Evolutionary conservation across 2,888 invertebrate species (phyloP).

Genomic region (Seira ritae): DNA sequence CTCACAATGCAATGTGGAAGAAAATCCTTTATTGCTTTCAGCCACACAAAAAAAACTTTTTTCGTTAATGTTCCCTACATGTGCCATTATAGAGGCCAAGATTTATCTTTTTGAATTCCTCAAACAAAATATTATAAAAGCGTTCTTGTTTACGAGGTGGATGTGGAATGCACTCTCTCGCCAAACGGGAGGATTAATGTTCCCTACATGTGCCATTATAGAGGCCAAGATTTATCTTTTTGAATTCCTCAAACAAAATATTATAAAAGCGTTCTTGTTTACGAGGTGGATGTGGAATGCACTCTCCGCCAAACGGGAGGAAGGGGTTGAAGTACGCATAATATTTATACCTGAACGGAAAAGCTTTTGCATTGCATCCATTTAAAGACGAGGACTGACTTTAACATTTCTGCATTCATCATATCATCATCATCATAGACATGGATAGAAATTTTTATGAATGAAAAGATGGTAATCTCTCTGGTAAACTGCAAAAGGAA

Average conservation of each 20-base stretch:
- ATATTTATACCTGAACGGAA: neutral
- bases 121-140: neutral
- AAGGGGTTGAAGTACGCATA: neutral
- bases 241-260: neutral
- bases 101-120: conserved; percentile 9
- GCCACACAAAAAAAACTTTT: neutral
- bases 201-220: conserved; percentile 3
- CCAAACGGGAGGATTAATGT: neutral
- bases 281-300: neutral
- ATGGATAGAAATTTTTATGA: neutral
- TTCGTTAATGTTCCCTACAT: conserved; percentile 1
- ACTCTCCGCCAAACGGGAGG: neutral
- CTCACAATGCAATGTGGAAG: neutral
- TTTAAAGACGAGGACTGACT: neutral
- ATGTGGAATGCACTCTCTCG: neutral
- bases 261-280: neutral
- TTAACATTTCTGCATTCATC: conserved; percentile 13
- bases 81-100: neutral
- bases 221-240: neutral
- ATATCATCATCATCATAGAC: neutral
- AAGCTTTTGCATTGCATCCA: neutral
- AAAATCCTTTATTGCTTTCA: conserved; percentile 26
- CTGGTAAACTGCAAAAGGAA: conserved; percentile 25
- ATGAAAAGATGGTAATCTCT: conserved; percentile 14
- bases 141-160: neutral